phyloP scores from a whole-genome alignment of 2,113 vertebrate species.

The Machaerirhynchus nigripectus region DNA sequence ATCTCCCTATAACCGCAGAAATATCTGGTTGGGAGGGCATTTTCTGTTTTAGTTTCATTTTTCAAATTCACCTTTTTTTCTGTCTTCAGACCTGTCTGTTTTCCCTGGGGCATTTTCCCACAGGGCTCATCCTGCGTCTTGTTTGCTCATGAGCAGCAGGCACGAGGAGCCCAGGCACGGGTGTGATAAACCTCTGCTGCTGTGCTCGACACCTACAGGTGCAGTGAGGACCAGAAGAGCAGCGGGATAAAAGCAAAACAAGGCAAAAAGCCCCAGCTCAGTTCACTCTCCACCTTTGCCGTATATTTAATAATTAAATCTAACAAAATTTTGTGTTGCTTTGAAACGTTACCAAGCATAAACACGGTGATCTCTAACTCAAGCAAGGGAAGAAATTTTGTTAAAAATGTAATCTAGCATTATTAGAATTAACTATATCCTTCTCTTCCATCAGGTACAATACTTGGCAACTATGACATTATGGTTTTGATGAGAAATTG shows the following conservation, averaged over 20 bases:
- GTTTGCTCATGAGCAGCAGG: not conserved
- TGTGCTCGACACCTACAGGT: not conserved
- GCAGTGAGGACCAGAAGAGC: not conserved
- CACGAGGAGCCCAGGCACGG: fast-evolving
- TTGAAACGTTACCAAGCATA: not conserved
- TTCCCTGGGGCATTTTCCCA: not conserved
- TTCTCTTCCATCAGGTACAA: not conserved
- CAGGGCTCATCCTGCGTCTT: not conserved
- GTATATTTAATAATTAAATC: not conserved
- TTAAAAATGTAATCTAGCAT: not conserved
- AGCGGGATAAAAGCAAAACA: not conserved
- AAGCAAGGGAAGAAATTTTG: not conserved
- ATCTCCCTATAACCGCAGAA: not conserved
- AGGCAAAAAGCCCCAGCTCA: not conserved
- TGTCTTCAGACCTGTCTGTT: not conserved
- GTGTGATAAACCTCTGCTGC: not conserved
- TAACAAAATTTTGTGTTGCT: not conserved
- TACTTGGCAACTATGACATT: not conserved
- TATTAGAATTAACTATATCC: not conserved
- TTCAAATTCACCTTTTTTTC: not conserved
- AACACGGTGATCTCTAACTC: not conserved
- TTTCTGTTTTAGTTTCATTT: not conserved
- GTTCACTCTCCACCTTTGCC: not conserved
- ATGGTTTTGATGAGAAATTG: not conserved
- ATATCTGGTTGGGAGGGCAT: not conserved